These are phyloP conservation scores for Echiichthys vipera DNA, from an alignment of 2,797 vertebrate species.

Conservation along the genomic window DNA sequence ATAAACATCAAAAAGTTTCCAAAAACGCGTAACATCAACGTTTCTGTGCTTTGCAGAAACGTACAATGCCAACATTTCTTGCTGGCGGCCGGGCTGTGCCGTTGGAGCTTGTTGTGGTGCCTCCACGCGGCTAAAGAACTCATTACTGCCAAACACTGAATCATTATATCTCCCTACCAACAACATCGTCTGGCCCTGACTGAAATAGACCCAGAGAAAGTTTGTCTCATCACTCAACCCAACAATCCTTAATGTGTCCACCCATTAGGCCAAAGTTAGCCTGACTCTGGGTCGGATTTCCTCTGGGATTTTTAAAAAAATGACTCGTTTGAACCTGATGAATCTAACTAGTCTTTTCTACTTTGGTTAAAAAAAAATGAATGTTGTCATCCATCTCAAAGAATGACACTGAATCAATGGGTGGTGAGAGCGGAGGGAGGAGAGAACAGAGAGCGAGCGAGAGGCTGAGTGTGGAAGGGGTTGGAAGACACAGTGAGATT, in stretches of 20 bases:
- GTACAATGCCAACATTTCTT: too few relatives aligned
- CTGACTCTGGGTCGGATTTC: not conserved
- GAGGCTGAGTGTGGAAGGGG: slow-evolving; percentile 23
- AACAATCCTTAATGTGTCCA: not conserved
- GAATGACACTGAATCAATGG: slow-evolving; percentile 32
- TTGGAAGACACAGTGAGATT: slow-evolving; percentile 31
- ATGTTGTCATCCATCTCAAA: slow-evolving; percentile 24
- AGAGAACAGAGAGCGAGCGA: slow-evolving; percentile 28
- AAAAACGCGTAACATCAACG: too few relatives aligned
- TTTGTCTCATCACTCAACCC: not conserved
- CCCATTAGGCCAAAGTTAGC: not conserved
- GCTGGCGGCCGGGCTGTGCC: too few relatives aligned
- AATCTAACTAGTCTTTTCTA: slow-evolving; percentile 25
- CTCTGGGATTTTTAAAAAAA: too few relatives aligned
- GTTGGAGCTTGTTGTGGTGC: not conserved
- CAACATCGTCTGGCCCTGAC: not conserved
- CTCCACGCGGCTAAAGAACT: not conserved
- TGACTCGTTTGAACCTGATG: slow-evolving; percentile 17
- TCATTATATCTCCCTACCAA: not conserved
- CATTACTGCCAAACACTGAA: not conserved
- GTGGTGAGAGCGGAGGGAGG: slow-evolving; percentile 37
- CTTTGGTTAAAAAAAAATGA: slow-evolving; percentile 28
- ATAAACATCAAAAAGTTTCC: too few relatives aligned
- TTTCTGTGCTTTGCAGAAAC: too few relatives aligned
- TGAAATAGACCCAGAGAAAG: not conserved